A percentile compares a stretch with the other conserved stretches of the same genome.
phyloP scores from a whole-genome alignment of 2,113 vertebrate genomes.

The Paramisgurnus dabryanus region DNA sequence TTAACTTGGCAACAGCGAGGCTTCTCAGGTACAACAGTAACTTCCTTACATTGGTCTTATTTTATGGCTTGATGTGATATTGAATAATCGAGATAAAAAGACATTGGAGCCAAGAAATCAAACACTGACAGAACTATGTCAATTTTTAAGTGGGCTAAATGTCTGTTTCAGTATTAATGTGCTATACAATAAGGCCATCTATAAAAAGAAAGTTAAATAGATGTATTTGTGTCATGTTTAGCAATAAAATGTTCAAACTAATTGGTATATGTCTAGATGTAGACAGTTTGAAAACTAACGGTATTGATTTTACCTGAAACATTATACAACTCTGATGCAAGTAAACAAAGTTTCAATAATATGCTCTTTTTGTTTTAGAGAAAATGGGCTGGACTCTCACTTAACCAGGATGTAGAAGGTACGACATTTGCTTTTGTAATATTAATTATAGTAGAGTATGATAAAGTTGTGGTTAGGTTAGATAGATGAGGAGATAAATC shows the following conservation, averaged over 20 bases:
- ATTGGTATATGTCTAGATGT: not conserved
- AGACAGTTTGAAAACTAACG: not conserved
- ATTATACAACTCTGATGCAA: not conserved
- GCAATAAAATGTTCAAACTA: not conserved
- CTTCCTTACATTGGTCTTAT: slow-evolving; percentile 62
- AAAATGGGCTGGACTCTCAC: slow-evolving; percentile 95
- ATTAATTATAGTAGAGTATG: no score
- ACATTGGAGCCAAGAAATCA: not conserved
- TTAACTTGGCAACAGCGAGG: slow-evolving; percentile 62
- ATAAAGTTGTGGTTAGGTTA: no score
- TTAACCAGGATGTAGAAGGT: slow-evolving; percentile 95
- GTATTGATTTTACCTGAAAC: not conserved
- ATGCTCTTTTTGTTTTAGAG: slow-evolving; percentile 75
- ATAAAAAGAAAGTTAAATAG: slow-evolving; percentile 46
- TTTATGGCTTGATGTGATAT: slow-evolving; percentile 51
- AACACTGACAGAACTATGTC: not conserved
- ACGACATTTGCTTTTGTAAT: slow-evolving; percentile 50
- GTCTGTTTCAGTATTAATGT: not conserved
- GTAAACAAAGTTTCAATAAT: not conserved
- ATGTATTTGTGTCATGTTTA: slow-evolving; percentile 30
- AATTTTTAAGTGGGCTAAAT: no score
- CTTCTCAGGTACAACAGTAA: slow-evolving; percentile 69
- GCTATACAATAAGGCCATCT: slow-evolving; percentile 57
- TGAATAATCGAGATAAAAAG: not conserved
- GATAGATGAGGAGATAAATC: no score